Evolutionary conservation across 2,113 vertebrate species (phyloP).

Genomic region (Takifugu bimaculatus): DNA sequence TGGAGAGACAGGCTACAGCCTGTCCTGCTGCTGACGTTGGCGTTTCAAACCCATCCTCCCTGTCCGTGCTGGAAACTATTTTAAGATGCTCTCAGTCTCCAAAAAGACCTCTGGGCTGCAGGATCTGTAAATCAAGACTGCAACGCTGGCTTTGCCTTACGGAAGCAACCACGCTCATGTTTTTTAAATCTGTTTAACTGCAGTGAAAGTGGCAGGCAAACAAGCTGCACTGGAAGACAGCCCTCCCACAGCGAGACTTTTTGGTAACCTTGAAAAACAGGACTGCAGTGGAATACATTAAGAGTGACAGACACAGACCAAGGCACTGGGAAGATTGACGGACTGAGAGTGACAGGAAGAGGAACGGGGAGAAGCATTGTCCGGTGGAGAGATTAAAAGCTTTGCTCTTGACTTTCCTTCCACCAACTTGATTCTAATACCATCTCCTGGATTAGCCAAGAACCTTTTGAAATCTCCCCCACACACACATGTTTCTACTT

Average conservation of each 20-base stretch:
- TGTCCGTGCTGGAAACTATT: constrained; percentile 38
- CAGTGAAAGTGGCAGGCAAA: constrained; percentile 29
- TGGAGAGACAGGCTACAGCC: constrained; percentile 39
- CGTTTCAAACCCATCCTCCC: constrained; percentile 43
- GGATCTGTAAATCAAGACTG: constrained; percentile 11
- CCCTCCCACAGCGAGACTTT: constrained; percentile 42
- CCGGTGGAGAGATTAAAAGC: constrained; percentile 67
- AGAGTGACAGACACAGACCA: constrained; percentile 36
- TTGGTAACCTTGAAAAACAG: constrained; percentile 53
- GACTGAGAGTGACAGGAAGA: constrained; percentile 35
- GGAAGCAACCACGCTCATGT: constrained; percentile 12
- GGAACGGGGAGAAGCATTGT: constrained; percentile 50
- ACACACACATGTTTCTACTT: constrained; percentile 6
- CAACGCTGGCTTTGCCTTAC: constrained; percentile 9
- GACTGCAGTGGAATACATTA: constrained; percentile 35
- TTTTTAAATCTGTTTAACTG: constrained; percentile 23
- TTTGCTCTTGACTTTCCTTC: constrained; percentile 60
- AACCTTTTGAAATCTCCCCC: constrained; percentile 51
- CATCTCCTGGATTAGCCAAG: constrained; percentile 60
- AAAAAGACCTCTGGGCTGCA: background rate
- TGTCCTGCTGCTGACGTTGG: constrained; percentile 31
- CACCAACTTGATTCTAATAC: constrained; percentile 60
- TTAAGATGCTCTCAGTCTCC: background rate
- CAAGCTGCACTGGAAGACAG: constrained; percentile 22
- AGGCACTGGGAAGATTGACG: constrained; percentile 36